These are phyloP conservation scores for Poicephalus meyeri DNA, from an alignment of 2,113 vertebrate species.

Conservation along the genomic window DNA sequence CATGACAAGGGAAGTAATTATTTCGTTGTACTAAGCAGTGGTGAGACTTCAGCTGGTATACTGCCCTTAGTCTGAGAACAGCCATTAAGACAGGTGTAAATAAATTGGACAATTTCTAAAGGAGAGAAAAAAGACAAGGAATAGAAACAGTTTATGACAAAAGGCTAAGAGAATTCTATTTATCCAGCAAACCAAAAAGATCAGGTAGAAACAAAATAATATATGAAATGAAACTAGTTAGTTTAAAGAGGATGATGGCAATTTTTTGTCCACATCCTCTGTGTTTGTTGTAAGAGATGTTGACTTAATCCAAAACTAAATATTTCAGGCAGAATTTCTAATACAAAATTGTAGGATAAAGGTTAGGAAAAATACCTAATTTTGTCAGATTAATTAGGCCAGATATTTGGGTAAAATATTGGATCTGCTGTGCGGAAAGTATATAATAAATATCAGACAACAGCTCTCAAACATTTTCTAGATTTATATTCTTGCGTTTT, in stretches of 20 bases:
- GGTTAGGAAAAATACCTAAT: neutral
- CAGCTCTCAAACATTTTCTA: neutral
- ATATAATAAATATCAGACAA: neutral
- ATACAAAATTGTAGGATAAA: neutral
- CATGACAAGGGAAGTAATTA: conserved; percentile 19
- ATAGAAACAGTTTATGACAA: neutral
- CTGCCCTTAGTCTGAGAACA: neutral
- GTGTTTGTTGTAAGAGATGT: neutral
- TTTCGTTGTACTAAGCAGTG: neutral
- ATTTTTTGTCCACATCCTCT: neutral
- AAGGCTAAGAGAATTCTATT: neutral
- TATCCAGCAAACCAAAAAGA: neutral
- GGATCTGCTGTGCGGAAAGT: neutral
- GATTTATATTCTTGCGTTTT: neutral
- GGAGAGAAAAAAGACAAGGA: neutral
- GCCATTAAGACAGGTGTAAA: neutral
- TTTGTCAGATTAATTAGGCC: neutral
- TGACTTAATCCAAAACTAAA: neutral
- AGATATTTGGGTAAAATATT: neutral
- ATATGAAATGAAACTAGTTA: neutral
- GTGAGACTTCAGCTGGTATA: neutral
- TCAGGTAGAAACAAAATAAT: neutral
- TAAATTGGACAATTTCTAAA: neutral
- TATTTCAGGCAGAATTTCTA: neutral
- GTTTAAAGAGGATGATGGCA: neutral